A percentile compares a stretch with the other conserved stretches of the same genome.
phyloP scores from a whole-genome alignment of 2,797 vertebrate genomes.

The Acipenser transmontanus region DNA sequence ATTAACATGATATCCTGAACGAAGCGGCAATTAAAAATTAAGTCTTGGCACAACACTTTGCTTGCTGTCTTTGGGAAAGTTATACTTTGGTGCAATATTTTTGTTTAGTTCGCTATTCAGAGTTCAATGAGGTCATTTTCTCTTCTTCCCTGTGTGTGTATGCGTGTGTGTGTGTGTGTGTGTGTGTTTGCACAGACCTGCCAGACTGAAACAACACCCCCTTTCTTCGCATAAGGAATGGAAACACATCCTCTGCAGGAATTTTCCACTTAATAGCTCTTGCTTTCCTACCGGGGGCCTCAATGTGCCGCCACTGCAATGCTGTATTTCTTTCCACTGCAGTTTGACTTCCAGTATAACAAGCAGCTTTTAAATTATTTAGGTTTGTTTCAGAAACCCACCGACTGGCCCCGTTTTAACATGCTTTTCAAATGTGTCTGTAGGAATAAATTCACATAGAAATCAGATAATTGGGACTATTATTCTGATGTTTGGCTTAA shows the following conservation, averaged over 20 bases:
- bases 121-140: conserved; percentile 64
- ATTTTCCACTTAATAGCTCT: conserved; percentile 70
- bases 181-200: conserved; percentile 54
- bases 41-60: too few relatives aligned
- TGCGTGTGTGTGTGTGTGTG: conserved; percentile 25
- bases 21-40: too few relatives aligned
- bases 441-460: background rate
- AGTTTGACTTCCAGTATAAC: conserved; percentile 60
- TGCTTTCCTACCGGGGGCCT: conserved; percentile 61
- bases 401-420: background rate
- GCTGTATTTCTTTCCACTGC: conserved; percentile 70
- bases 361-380: conserved; percentile 46
- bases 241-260: conserved; percentile 68
- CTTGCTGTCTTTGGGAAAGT: background rate
- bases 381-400: background rate
- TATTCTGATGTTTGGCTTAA: background rate
- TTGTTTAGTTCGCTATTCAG: conserved; percentile 53
- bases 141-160: conserved; percentile 55
- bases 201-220: conserved; percentile 64
- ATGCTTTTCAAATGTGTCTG: background rate
- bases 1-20: too few relatives aligned
- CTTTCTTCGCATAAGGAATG: conserved; percentile 70
- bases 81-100: conserved; percentile 17
- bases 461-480: background rate
- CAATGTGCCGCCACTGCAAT: conserved; percentile 57